Evolutionary conservation across 2,888 invertebrate genomes (phyloP).

Genomic region (Bedellia somnulentella): DNA sequence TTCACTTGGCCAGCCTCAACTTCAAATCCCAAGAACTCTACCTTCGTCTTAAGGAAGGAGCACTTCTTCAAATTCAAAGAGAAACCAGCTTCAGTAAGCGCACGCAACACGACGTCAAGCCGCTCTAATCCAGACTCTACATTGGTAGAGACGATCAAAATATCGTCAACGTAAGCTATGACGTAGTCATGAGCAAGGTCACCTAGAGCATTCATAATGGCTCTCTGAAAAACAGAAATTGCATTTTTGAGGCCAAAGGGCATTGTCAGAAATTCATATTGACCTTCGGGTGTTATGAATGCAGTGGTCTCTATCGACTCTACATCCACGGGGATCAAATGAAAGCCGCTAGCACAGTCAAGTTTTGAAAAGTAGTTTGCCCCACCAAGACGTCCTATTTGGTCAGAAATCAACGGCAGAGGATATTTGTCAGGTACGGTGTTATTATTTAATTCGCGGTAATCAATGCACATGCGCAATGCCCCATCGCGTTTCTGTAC

Average conservation of each 20-base stretch:
- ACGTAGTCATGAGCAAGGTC: not conserved
- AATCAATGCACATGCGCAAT: slow-evolving; percentile 8
- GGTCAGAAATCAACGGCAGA: slow-evolving; percentile 5
- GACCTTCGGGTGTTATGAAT: slow-evolving; percentile 19
- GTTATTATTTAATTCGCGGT: slow-evolving; percentile 6
- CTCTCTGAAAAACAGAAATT: too few species aligned
- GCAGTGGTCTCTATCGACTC: slow-evolving; percentile 12
- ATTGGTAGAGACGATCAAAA: slow-evolving; percentile 10
- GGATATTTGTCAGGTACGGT: slow-evolving; percentile 5
- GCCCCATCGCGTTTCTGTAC: slow-evolving; percentile 7
- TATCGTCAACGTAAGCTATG: slow-evolving; percentile 12
- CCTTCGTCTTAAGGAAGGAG: slow-evolving; percentile 7
- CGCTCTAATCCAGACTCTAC: slow-evolving; percentile 4
- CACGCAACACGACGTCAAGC: not conserved
- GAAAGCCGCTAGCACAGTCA: slow-evolving; percentile 7
- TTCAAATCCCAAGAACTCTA: slow-evolving; percentile 9
- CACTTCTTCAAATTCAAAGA: slow-evolving; percentile 8
- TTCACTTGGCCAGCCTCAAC: slow-evolving; percentile 7
- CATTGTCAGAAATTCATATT: slow-evolving; percentile 19
- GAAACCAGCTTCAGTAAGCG: slow-evolving; percentile 4
- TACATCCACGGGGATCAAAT: slow-evolving; percentile 1
- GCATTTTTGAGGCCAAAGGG: slow-evolving; percentile 24
- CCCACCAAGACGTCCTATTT: slow-evolving; percentile 6
- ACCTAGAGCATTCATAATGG: not conserved
- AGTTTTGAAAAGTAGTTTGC: slow-evolving; percentile 7